phyloP scores from a whole-genome alignment of 2,797 vertebrate genomes.

The Arrhamphus sclerolepis region DNA sequence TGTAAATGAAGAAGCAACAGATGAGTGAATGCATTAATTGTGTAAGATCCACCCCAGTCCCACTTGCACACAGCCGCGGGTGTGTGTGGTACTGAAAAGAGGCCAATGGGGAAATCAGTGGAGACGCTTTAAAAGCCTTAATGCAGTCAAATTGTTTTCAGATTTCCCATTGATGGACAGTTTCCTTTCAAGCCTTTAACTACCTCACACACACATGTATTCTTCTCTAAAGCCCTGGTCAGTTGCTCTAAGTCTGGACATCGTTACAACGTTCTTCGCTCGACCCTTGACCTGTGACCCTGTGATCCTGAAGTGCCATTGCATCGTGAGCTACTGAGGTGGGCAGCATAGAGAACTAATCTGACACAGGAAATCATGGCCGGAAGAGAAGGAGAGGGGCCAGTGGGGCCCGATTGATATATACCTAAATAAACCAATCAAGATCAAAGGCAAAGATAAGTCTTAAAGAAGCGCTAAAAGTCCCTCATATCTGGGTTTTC shows the following conservation, averaged over 20 bases:
- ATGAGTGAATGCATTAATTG: slow-evolving; percentile 63
- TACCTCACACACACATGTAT: slow-evolving; percentile 56
- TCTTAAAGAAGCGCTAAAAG: slow-evolving; percentile 34
- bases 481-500: slow-evolving; percentile 31
- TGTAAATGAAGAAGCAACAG: slow-evolving; percentile 61
- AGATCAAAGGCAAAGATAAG: slow-evolving; percentile 76
- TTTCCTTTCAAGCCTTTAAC: slow-evolving; percentile 81
- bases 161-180: slow-evolving; percentile 80
- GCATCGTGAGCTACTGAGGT: slow-evolving; percentile 78
- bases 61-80: slow-evolving; percentile 40
- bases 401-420: slow-evolving; percentile 70
- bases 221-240: slow-evolving; percentile 47
- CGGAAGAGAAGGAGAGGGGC: slow-evolving; percentile 58
- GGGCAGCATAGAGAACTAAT: slow-evolving; percentile 76
- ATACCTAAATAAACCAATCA: slow-evolving; percentile 69
- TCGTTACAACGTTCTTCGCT: slow-evolving; percentile 76
- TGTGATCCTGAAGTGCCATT: slow-evolving; percentile 78
- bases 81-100: slow-evolving; percentile 64
- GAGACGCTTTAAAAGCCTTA: slow-evolving; percentile 76
- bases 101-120: slow-evolving; percentile 80
- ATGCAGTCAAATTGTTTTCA: slow-evolving; percentile 85
- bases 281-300: slow-evolving; percentile 80
- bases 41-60: slow-evolving; percentile 23
- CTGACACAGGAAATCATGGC: slow-evolving; percentile 76
- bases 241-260: slow-evolving; percentile 75